Percentiles rank a stretch among this genome's conserved stretches.
Conservation (phyloP, 2,113 vertebrate species). For the Nestor notabilis region DNA sequence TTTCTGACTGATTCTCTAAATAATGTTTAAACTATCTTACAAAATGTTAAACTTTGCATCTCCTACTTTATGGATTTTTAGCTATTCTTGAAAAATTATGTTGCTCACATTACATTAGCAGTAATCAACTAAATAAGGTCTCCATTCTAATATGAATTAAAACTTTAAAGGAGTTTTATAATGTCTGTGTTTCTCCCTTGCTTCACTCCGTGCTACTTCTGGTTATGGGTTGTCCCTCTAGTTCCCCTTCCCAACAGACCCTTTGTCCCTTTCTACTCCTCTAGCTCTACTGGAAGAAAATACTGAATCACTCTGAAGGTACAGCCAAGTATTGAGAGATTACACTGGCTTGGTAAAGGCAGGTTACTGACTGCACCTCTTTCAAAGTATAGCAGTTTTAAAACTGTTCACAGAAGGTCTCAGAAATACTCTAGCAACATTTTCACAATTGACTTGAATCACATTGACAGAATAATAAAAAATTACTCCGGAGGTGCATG, state of each 20-base stretch:
- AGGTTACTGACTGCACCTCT: not conserved
- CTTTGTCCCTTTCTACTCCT: not conserved
- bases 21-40: not conserved
- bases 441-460: not conserved
- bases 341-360: not conserved
- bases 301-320: not conserved
- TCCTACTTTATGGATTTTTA: not conserved
- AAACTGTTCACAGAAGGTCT: not conserved
- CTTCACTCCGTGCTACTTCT: not conserved
- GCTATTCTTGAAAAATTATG: not conserved
- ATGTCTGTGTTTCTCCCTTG: not conserved
- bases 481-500: not conserved
- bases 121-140: not conserved
- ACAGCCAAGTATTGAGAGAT: not conserved
- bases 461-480: not conserved
- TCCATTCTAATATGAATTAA: not conserved
- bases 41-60: not conserved
- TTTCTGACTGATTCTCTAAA: not conserved
- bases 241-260: not conserved
- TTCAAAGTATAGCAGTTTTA: not conserved
- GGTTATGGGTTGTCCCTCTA: not conserved
- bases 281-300: not conserved
- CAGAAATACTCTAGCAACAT: not conserved
- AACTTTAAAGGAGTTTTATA: not conserved
- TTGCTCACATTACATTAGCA: not conserved